Evolutionary conservation across 2,888 invertebrate genomes (phyloP), one percentile per base, ranked within the genome.

Genomic region (Biston stratarius): DNA sequence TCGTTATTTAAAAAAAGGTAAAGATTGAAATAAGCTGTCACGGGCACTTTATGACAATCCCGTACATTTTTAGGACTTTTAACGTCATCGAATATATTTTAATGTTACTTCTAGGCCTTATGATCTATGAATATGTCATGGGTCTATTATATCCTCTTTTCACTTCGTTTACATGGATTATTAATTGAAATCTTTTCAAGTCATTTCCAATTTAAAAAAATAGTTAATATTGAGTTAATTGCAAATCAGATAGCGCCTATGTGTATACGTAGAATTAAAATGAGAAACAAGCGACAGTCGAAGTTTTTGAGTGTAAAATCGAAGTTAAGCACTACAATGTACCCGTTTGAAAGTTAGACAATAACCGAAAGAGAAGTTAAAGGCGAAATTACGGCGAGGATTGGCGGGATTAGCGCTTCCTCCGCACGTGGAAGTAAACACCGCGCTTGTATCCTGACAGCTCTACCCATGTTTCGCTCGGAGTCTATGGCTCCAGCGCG

Each of bases 301-400:
- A 56, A 33, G 44, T 44, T 24, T 56, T 12, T n/a, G 40, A 24
- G 15, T 55, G 49, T 51, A 15, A 60, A 34, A 45, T n/a, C 34
- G 33, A 61, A 66, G 58, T 61, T 42, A 10, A 33, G 47, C 52
- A 45, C 47, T 53, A 67, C 55, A 62, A 63, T 58, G 60, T 49
- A 45, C 52, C 38, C 49, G 56, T 63, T 67, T 61, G 42, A 38
- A 67, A 67, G 59, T 67, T 67, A 15, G 55, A 60, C 60, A 60
- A 67, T 67, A 63, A 67, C 49, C 55, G 45, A 57, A 63, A 38
- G 61, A 38, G 58, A 61, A 60, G 57, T 66, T 60, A 57, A 40
- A 48, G 42, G 24, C 47, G 55, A 61, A 63, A 62, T 69, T 53
- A 65, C 45, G 52, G 51, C 49, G 49, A 36, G 57, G 53, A 57